Evolutionary conservation across 1,140 invertebrate species (phyloP).

Genomic region (Drosophila pectinifera): DNA sequence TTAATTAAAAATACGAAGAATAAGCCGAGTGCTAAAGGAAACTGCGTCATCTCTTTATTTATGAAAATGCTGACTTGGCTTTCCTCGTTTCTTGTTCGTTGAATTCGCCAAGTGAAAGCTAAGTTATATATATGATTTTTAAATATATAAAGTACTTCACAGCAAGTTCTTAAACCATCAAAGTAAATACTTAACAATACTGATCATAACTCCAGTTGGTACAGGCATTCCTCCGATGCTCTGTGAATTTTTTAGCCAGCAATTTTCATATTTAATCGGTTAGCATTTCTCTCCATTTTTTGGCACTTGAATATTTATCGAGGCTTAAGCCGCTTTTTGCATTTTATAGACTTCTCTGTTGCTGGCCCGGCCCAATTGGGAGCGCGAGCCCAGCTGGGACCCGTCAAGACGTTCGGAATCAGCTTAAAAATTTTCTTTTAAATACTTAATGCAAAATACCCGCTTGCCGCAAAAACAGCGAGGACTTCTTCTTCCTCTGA

Average conservation of each 20-base stretch:
- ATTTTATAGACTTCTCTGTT: slow-evolving; percentile 19
- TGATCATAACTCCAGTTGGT: neutral
- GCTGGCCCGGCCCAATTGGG: too few relatives aligned
- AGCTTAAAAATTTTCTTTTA: slow-evolving; percentile 58
- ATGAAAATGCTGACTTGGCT: neutral
- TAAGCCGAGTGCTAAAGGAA: neutral
- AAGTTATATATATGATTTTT: neutral
- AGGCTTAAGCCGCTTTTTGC: slow-evolving; percentile 31
- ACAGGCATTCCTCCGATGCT: neutral
- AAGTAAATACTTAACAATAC: neutral
- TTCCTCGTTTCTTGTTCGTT: neutral
- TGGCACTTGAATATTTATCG: slow-evolving; percentile 58
- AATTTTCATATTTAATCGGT: slow-evolving; percentile 38
- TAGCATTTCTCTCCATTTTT: slow-evolving; percentile 15
- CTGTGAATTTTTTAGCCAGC: slow-evolving; percentile 10
- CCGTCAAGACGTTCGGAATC: slow-evolving; percentile 29
- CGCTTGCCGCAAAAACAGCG: slow-evolving; percentile 13
- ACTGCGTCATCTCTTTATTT: slow-evolving; percentile 6
- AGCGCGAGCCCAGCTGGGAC: slow-evolving; percentile 23
- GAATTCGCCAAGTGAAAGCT: neutral
- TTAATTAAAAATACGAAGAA: slow-evolving; percentile 25
- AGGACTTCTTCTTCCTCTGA: neutral
- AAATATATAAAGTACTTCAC: neutral
- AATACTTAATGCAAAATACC: slow-evolving; percentile 68
- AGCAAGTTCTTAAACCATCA: neutral